Evolutionary conservation across 2,888 invertebrate species (phyloP), one percentile per base, ranked within the genome.

Genomic region (Rhogogaster chlorosoma): DNA sequence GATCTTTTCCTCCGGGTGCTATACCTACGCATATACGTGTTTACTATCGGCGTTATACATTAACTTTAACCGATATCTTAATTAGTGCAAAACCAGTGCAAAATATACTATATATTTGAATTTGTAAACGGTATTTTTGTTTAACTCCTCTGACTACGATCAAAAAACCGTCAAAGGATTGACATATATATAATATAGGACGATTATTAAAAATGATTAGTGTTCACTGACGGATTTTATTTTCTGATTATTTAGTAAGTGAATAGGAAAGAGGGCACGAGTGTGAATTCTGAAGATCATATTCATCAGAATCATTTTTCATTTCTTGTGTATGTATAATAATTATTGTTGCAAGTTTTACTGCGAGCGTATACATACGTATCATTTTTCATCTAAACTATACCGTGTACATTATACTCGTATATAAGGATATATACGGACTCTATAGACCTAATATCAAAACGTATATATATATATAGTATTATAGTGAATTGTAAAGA

Each of bases 401-500:
- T 67, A 26, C 18, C 26, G 67, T 67, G 67, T 67, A 67, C 32
- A 67, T 67, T 67, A 67, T 67, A 67, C 32, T 67, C 67, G 67
- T 15, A 29, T 70, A 9, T 70, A 32, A n/a, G 15, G 70, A 26
- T 61, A 61, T 61, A 61, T 61, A 61, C 26, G 70, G 32, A 70
- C 36, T 36, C 32, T 70, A 70, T 70, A 70, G 32, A 70, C n/a
- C 70, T 32, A 70, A n/a, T 32, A 32, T 36, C 32, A 32, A 12
- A 67, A 7, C 32, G 10, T 12, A 32, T 26, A 29, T 64, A 29
- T 36, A 70, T 9, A 36, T 70, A 70, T 70, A 15, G 36, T 38
- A 70, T 70, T 70, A 70, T 70, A 70, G 70, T 36, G 38, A 32
- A 70, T n/a, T 70, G 70, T 70, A 36, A 70, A 70, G 32, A 70